phyloP scores from a whole-genome alignment of 2,113 vertebrate genomes.

The Heterocephalus glaber region DNA sequence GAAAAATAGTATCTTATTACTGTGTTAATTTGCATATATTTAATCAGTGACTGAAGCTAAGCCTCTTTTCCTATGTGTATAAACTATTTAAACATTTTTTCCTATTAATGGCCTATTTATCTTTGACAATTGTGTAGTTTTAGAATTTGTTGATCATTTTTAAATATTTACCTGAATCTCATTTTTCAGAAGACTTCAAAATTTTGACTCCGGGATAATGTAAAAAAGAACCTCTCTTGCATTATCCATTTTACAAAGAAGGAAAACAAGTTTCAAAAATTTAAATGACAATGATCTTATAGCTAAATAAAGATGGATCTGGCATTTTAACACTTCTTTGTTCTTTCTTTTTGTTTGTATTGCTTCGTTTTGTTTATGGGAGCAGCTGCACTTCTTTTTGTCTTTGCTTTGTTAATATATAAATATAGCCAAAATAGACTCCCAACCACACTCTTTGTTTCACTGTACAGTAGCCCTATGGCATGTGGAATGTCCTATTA shows the following conservation, averaged over 20 bases:
- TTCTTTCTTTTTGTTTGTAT: background rate
- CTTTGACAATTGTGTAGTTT: conserved; percentile 21
- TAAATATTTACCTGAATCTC: background rate
- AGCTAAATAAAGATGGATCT: conserved; percentile 12
- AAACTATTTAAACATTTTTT: conserved; percentile 27
- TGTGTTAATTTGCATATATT: conserved; percentile 34
- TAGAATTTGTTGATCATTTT: background rate
- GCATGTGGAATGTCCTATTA: background rate
- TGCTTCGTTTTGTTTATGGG: background rate
- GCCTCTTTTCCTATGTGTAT: background rate
- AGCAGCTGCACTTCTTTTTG: background rate
- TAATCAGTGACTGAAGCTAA: conserved; percentile 35
- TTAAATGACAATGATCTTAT: background rate
- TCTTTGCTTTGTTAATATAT: conserved; percentile 29
- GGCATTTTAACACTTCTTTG: background rate
- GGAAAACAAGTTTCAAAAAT: conserved; percentile 13
- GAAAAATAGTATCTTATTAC: background rate
- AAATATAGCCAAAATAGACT: background rate
- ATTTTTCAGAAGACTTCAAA: background rate
- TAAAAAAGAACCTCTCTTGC: background rate
- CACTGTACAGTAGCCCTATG: background rate
- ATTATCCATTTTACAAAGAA: background rate
- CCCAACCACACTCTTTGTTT: background rate
- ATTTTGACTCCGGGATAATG: background rate
- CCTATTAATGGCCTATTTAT: background rate